These are phyloP conservation scores for Gorsachius goisagi DNA, from an alignment of 2,113 vertebrate genomes.

Conservation along the genomic window DNA sequence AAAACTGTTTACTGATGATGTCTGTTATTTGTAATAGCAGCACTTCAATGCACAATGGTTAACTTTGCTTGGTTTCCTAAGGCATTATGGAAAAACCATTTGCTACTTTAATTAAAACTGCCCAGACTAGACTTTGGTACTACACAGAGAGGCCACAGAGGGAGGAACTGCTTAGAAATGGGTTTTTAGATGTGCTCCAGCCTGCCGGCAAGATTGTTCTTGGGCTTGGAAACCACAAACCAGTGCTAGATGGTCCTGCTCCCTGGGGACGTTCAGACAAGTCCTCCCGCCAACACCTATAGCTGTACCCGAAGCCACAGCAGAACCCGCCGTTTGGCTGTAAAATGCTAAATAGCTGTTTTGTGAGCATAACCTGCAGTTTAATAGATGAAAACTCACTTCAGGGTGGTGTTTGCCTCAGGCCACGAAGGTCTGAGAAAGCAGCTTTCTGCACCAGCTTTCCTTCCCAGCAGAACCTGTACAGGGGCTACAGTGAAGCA, in stretches of 20 bases:
- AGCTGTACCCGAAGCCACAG: neutral
- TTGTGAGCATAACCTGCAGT: rapidly evolving
- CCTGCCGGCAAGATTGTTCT: neutral
- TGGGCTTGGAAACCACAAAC: neutral
- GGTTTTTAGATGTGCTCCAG: neutral
- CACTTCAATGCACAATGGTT: neutral
- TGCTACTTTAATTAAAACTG: neutral
- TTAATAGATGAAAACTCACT: neutral
- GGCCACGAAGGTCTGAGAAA: neutral
- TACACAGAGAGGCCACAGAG: neutral
- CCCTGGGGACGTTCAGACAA: neutral
- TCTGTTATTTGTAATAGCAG: neutral
- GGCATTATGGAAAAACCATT: conserved; percentile 13
- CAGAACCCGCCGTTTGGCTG: neutral
- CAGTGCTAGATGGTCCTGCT: neutral
- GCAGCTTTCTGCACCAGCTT: neutral
- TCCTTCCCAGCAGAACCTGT: neutral
- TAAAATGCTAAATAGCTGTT: neutral
- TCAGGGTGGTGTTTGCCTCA: neutral
- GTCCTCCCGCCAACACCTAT: neutral
- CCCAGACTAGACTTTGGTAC: neutral
- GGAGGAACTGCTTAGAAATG: neutral
- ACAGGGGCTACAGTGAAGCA: neutral
- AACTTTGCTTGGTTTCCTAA: neutral
- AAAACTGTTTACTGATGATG: neutral